A percentile compares a stretch with the other conserved stretches of the same genome.
Evolutionary conservation across 2,888 invertebrate genomes (phyloP).

Genomic region (Tetragonisca angustula): DNA sequence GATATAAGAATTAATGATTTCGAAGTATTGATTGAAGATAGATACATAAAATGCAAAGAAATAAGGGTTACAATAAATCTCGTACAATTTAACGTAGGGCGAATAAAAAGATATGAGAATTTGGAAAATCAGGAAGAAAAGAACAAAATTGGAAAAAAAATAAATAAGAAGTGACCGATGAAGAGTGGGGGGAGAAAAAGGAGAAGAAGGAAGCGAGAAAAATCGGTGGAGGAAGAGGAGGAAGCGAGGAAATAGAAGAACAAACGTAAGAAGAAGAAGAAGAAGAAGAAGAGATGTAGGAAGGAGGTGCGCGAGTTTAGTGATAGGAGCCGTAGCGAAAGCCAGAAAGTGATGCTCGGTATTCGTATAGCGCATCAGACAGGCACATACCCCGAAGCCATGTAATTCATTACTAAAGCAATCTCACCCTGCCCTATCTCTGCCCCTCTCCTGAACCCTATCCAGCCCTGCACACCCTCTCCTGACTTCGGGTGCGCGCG

Average conservation of each 20-base stretch:
- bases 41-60: too few species aligned
- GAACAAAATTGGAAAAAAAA: neutral
- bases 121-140: conserved; percentile 3
- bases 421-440: conserved; percentile 75
- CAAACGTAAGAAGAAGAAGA: neutral
- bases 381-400: conserved; percentile 81
- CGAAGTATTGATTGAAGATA: too few species aligned
- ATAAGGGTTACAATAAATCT: too few species aligned
- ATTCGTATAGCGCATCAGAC: conserved; percentile 75
- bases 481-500: conserved; percentile 64
- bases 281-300: conserved; percentile 15
- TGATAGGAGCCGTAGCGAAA: conserved; percentile 61
- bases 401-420: conserved; percentile 83
- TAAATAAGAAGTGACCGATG: neutral
- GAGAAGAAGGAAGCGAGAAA: too few species aligned
- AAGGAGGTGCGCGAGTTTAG: conserved; percentile 36
- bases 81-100: neutral
- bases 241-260: conserved; percentile 2
- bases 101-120: neutral
- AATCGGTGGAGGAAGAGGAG: neutral
- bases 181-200: neutral
- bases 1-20: too few species aligned
- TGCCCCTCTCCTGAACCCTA: conserved; percentile 63
- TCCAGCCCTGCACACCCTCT: conserved; percentile 51
- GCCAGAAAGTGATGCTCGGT: conserved; percentile 66